Percentiles rank a stretch among this genome's conserved stretches.
These are phyloP conservation scores for Carduelis carduelis DNA, from an alignment of 2,797 vertebrate species.

Conservation along the genomic window DNA sequence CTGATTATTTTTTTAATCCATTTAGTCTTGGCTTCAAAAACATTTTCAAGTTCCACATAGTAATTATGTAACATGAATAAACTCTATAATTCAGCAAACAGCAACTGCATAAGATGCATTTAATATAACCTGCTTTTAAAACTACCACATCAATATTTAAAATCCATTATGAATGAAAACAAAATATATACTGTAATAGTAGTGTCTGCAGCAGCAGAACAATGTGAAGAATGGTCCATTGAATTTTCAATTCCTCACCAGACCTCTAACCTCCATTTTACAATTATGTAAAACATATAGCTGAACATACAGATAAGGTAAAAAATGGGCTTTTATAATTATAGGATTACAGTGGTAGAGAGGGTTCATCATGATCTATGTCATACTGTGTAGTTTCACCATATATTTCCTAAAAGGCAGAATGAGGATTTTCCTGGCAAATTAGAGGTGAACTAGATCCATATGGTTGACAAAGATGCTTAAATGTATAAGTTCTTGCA, in stretches of 20 bases:
- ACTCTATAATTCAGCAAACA: neutral
- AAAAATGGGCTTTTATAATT: neutral
- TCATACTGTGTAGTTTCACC: neutral
- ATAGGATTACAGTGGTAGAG: neutral
- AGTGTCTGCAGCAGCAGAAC: neutral
- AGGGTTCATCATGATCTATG: neutral
- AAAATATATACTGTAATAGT: neutral
- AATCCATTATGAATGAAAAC: neutral
- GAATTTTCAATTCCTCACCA: neutral
- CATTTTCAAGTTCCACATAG: neutral
- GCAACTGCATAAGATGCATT: neutral
- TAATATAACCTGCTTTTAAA: neutral
- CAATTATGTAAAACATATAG: neutral
- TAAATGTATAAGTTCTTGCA: neutral
- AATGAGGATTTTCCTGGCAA: neutral
- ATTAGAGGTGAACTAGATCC: neutral
- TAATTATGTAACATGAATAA: neutral
- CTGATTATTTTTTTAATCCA: neutral
- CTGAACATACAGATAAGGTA: neutral
- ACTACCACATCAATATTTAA: neutral
- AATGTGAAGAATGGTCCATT: neutral
- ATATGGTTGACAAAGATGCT: neutral
- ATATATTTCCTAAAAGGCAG: neutral
- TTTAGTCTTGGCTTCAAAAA: neutral
- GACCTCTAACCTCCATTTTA: neutral